Evolutionary conservation across 2,888 invertebrate species (phyloP), one percentile per base, ranked within the genome.

Genomic region (Venustoraphidia nigricollis): DNA sequence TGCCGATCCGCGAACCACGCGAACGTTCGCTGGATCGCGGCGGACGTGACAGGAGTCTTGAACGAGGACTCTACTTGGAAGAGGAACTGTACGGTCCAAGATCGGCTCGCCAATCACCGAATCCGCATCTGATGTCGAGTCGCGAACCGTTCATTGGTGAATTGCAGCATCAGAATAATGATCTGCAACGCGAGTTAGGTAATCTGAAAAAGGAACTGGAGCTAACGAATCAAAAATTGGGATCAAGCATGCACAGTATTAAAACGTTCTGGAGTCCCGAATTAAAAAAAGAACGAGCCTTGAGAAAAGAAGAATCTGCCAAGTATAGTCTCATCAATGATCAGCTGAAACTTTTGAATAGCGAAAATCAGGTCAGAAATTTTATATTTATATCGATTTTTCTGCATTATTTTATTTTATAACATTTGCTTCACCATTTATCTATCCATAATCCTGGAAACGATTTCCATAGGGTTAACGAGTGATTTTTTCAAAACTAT

Each of bases 241-340:
- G 93, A 66, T 94, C 94, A 64, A 92, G 91, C 62, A 98, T 98
- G 96, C 96, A 97, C 72, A 95, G 94, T 71, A 98, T 98, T 69
- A 97, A 97, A 75, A 97, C 96, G 48, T 99, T 98, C 72, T 98
- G 98, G 98, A 95, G 95, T 65, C 98, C 98, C 14, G 98, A 98
- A 72, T 74, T 98, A 67, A 98, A 98, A 73, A 95, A 96, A 70
- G 97, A 98, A 71, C 74, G 97, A 55, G 92, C 94, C 46, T 67
- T 96, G 59, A 76, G 97, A 57, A 97, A 97, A 66, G 97, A 98
- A 69, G 97, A 98, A 70, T 90, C 91, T 66, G 91, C 93, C 63
- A 94, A 95, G 70, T 94, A 93, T 75, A 88, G 89, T 68, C 81
- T 94, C 66, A 88, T 95, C 68, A 93, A 92, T 66, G 95, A 96